A percentile compares a stretch with the other conserved stretches of the same genome.
Conservation (phyloP, 1,140 invertebrate species). For the Frieseomelitta varia region DNA sequence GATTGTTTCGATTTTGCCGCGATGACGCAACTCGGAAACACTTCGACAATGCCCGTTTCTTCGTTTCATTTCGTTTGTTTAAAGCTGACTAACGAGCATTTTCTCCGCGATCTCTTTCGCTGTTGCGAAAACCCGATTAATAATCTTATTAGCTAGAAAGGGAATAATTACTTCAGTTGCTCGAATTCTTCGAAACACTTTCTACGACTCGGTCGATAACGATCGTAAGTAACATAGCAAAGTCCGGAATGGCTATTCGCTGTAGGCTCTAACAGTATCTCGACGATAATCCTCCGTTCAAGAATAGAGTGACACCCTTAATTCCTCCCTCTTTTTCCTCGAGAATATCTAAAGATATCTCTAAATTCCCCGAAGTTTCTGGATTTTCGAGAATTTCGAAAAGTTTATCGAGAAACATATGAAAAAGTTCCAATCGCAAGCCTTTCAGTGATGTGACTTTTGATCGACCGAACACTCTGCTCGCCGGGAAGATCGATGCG, state of each 20-base stretch:
- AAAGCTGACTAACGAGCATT: conserved; percentile 10
- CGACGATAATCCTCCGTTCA: not conserved
- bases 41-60: not conserved
- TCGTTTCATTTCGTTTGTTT: not conserved
- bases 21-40: conserved; percentile 12
- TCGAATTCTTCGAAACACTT: conserved; percentile 17
- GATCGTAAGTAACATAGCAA: not conserved
- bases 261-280: not conserved
- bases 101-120: conserved; percentile 4
- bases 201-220: not conserved
- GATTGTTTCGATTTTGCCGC: conserved; percentile 28
- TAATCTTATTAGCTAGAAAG: conserved; percentile 21
- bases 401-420: not conserved
- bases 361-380: too few relatives aligned
- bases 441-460: too few relatives aligned
- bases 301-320: not conserved
- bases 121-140: not conserved
- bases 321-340: not conserved
- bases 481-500: not conserved
- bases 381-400: not conserved
- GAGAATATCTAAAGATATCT: too few relatives aligned
- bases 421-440: too few relatives aligned
- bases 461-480: too few relatives aligned
- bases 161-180: conserved; percentile 18
- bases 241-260: not conserved